Evolutionary conservation across 2,888 invertebrate species (phyloP).

Genomic region (Cyclophora punctaria): DNA sequence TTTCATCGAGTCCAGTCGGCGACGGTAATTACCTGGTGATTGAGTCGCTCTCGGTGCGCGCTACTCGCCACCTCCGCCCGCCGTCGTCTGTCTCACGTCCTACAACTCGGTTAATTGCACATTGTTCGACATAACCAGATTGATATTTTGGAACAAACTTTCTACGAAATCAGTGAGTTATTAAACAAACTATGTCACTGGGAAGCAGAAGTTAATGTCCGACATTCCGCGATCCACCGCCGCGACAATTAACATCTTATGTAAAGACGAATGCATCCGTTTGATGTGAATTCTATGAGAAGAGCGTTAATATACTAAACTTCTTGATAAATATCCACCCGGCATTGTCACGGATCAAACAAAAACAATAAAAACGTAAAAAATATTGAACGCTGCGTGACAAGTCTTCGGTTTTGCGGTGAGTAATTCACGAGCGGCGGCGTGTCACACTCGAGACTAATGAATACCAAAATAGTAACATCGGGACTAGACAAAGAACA

Average conservation of each 20-base stretch:
- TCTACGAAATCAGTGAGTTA: neutral
- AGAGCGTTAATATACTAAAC: slow-evolving; percentile 47
- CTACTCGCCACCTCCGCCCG: slow-evolving; percentile 26
- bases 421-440: slow-evolving; percentile 47
- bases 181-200: slow-evolving; percentile 5
- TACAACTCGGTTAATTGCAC: slow-evolving; percentile 46
- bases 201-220: slow-evolving; percentile 26
- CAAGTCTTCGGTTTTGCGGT: slow-evolving; percentile 52
- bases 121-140: slow-evolving; percentile 37
- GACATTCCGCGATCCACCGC: slow-evolving; percentile 27
- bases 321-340: slow-evolving; percentile 46
- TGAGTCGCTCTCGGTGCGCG: slow-evolving; percentile 23
- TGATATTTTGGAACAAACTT: slow-evolving; percentile 35
- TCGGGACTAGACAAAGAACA: slow-evolving; percentile 37
- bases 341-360: slow-evolving; percentile 61
- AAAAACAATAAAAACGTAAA: slow-evolving; percentile 56
- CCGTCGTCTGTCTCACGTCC: slow-evolving; percentile 28
- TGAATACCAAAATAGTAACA: slow-evolving; percentile 53
- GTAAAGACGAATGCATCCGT: slow-evolving; percentile 42
- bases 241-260: slow-evolving; percentile 46
- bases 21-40: slow-evolving; percentile 55
- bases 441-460: slow-evolving; percentile 45
- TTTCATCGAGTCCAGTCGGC: slow-evolving; percentile 50
- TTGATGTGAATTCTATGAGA: slow-evolving; percentile 47
- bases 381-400: slow-evolving; percentile 53